phyloP scores from a whole-genome alignment of 2,797 vertebrate genomes.

The Leptoclinus maculatus region DNA sequence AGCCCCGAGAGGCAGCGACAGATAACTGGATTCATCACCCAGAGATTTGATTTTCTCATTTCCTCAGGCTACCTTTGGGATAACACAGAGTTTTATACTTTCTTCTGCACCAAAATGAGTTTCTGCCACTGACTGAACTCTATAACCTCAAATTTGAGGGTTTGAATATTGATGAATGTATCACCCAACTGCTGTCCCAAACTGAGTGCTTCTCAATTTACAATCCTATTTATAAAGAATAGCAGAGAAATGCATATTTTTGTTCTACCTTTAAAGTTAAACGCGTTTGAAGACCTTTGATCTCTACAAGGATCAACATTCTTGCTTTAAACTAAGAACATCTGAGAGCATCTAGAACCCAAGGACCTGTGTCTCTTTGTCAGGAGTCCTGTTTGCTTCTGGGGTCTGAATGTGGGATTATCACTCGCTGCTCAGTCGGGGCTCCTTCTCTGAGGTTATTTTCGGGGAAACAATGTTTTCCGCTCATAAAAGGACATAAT shows the following conservation, averaged over 20 bases:
- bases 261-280: neutral
- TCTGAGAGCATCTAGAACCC: neutral
- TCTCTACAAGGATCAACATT: neutral
- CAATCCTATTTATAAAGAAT: neutral
- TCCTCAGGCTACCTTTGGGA: neutral
- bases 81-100: neutral
- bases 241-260: neutral
- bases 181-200: too few relatives aligned
- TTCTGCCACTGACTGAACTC: neutral
- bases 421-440: constrained; percentile 10
- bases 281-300: neutral
- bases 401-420: constrained; percentile 47
- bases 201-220: neutral
- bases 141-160: fast-evolving
- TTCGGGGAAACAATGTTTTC: constrained; percentile 39
- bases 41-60: neutral
- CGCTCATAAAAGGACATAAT: constrained; percentile 34
- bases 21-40: neutral
- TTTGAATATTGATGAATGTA: neutral
- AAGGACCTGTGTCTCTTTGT: constrained; percentile 13
- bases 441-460: neutral
- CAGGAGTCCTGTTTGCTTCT: constrained; percentile 2
- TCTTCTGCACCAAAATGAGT: neutral
- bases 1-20: neutral
- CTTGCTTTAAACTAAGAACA: constrained; percentile 7